A percentile compares a stretch with the other conserved stretches of the same genome.
Evolutionary conservation across 2,888 invertebrate genomes (phyloP).

Genomic region (Spodoptera littoralis): DNA sequence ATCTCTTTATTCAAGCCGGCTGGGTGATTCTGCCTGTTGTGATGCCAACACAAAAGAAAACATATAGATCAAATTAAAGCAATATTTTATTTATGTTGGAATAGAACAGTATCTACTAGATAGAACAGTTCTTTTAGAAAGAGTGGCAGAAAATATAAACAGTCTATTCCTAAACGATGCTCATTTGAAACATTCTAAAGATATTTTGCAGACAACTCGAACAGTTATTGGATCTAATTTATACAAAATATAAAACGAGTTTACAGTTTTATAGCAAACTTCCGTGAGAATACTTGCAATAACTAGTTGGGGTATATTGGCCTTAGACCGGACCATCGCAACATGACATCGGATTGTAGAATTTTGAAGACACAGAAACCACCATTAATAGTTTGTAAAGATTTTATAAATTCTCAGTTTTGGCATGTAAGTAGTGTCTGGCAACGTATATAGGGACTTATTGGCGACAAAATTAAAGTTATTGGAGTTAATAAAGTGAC

Average conservation of each 20-base stretch:
- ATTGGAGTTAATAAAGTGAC: no score
- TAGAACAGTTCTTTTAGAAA: neutral
- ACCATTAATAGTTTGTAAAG: no score
- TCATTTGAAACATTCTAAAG: neutral
- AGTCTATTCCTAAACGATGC: no score
- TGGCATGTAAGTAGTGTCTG: no score
- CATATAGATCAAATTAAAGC: constrained; percentile 20
- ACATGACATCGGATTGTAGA: no score
- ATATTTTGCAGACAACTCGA: constrained; percentile 14
- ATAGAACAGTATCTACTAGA: neutral
- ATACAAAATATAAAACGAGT: constrained; percentile 13
- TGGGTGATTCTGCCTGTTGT: constrained; percentile 64
- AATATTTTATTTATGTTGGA: constrained; percentile 4
- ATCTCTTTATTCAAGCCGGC: constrained; percentile 75
- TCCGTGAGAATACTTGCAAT: constrained; percentile 16
- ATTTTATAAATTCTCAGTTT: no score
- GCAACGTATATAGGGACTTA: no score
- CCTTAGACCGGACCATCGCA: neutral
- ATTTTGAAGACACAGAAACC: no score
- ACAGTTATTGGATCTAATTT: constrained; percentile 14
- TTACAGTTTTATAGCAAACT: constrained; percentile 13
- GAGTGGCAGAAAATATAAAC: neutral
- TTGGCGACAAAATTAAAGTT: no score
- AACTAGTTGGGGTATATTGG: neutral
- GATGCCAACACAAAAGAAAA: constrained; percentile 37